Evolutionary conservation across 2,888 invertebrate genomes (phyloP).

Genomic region (Craniophora ligustri): DNA sequence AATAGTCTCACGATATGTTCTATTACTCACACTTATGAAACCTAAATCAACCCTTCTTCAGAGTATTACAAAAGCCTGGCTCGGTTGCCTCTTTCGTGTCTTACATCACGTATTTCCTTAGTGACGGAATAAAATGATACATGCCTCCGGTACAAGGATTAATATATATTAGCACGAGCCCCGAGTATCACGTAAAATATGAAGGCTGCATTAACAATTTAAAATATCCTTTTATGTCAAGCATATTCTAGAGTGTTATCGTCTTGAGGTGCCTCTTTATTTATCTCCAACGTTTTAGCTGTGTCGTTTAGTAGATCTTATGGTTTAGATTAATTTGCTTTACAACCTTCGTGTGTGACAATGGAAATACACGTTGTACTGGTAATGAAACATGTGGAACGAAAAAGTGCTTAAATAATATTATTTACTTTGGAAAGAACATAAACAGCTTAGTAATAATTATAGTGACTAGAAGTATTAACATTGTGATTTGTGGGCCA

Average conservation of each 20-base stretch:
- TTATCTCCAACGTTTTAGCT: conserved; percentile 5
- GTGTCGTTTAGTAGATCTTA: not conserved
- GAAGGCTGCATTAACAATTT: conserved; percentile 49
- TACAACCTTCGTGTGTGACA: too few species aligned
- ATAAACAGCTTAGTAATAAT: too few species aligned
- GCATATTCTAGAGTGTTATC: conserved; percentile 18
- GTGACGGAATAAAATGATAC: conserved; percentile 47
- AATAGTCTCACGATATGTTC: not conserved
- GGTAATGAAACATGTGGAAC: too few species aligned
- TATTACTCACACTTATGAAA: conserved; percentile 7
- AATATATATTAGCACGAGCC: conserved; percentile 43
- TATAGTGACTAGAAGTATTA: too few species aligned
- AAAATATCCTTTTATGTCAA: conserved; percentile 46
- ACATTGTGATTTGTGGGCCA: too few species aligned
- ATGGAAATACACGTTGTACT: too few species aligned
- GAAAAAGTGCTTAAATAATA: too few species aligned
- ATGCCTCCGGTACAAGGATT: conserved; percentile 24
- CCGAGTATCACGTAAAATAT: conserved; percentile 44
- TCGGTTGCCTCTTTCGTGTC: not conserved
- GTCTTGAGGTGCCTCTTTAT: conserved; percentile 9
- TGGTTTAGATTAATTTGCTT: not conserved
- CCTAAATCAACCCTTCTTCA: conserved; percentile 10
- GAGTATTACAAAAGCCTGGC: not conserved
- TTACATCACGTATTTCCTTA: conserved; percentile 46
- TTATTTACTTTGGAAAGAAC: too few species aligned